Base-by-base conservation (phyloP, 2,888 invertebrate species). In the Cantharis flavilabris region DNA sequence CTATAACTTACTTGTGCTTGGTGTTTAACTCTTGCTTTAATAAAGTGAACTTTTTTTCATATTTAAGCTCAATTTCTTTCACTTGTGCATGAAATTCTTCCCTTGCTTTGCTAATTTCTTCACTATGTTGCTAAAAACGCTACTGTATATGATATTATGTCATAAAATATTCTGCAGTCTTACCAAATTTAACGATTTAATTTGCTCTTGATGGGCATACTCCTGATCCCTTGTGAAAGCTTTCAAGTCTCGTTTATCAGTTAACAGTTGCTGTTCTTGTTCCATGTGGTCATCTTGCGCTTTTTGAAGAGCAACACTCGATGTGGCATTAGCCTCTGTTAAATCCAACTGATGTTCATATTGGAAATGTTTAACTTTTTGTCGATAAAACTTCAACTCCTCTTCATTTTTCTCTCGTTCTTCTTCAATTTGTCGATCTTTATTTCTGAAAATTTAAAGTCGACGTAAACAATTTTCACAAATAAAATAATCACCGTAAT, bases 351-450 rank as follows among this genome's bases (percentile, higher is more conserved):
- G 95, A 85, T 97, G 97, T 85, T 98, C 97, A 88, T 96, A 97
- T 87, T 97, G 94, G 65, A 98, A 89, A 89, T 97, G 96, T 85
- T 98, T 98, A 77, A 97, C 95, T 90, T 96, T 97, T 86, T 98
- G 97, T 85, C 96, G 96, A 84, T 96, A 96, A 74, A 96, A 93
- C 89, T 96, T 96, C 30, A 97, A 90, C 84, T 97, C 94, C 30
- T 93, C 93, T 86, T 97, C 96, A 85, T 97, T 96, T 84, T 95
- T 92, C 86, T 97, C 97, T 82, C 94, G 93, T 0, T 94, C 91
- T 88, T 97, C 95, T 89, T 97, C 97, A 82, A 97, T 94, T 81
- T 97, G 96, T 82, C 96, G 91, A 86, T 97, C 95, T 88, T 95
- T 95, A 84, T 94, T 93, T 83, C 94, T 86, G 69, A 14, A 79